Conservation (phyloP, 2,888 invertebrate genomes). For the Listrodromus nycthemerus region DNA sequence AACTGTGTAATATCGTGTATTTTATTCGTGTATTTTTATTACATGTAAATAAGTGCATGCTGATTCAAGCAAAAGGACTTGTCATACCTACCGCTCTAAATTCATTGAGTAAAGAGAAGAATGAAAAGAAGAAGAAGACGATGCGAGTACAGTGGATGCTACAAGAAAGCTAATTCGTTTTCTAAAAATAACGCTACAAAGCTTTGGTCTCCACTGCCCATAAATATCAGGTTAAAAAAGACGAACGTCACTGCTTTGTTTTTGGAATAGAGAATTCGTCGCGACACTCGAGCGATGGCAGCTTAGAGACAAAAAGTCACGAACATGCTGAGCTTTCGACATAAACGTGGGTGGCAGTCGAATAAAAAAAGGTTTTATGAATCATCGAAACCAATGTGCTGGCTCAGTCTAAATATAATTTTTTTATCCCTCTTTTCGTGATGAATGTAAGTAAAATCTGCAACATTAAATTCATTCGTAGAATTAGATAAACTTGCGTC, state of each 20-base stretch:
- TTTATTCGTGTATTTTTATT: no score
- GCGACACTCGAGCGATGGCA: neutral
- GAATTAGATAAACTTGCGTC: neutral
- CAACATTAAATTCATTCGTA: neutral
- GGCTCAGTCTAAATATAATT: neutral
- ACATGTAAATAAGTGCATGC: neutral
- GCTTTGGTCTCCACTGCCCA: neutral
- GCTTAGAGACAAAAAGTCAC: neutral
- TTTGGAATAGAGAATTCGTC: neutral
- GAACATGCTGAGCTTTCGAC: slow-evolving; percentile 11
- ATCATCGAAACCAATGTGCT: neutral
- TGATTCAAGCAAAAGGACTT: neutral
- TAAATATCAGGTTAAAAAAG: neutral
- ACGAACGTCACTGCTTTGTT: neutral
- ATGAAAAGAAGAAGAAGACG: neutral
- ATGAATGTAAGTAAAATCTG: neutral
- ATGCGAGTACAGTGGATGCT: neutral
- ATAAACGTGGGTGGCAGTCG: neutral
- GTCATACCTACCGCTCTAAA: neutral
- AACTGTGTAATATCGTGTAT: no score
- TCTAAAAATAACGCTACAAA: slow-evolving; percentile 5
- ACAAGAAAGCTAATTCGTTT: neutral
- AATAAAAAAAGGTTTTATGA: slow-evolving; percentile 10
- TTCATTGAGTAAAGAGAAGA: neutral
- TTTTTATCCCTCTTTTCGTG: neutral